Base-by-base conservation (phyloP, 2,888 invertebrate species). In the Brenthis ino region DNA sequence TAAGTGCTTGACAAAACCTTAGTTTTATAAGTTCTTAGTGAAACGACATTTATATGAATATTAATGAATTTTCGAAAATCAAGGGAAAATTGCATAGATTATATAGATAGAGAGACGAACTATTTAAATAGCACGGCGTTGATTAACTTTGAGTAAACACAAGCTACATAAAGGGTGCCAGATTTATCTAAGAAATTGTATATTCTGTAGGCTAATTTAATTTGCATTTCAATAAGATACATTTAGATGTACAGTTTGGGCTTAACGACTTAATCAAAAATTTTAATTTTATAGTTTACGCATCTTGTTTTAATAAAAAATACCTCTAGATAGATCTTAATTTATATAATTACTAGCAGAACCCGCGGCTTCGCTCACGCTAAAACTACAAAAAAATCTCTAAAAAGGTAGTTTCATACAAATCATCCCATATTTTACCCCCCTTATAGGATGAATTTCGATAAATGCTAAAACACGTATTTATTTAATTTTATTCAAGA, bases 141-240 rank as follows among this genome's bases (percentile, higher is more conserved):
- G 67, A 71, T 69, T 73, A 71, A 73, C 69, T 71, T 69, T 53
- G 67, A 50, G 64, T 67, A 74, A 74, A 72, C 71, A 69, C 20
- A 53, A 70, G 67, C 74, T 74, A 71, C 74, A 72, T 71, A 72
- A 69, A 67, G 67, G 66, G 65, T 64, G 54, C 37, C 54, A 64
- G 56, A 71, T 70, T 72, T 68, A 66, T 72, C 53, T n/a, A 57
- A 67, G 50, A 58, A 69, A 65, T 65, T 65, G 57, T 48, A 56
- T 60, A 61, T 61, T 68, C 51, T 56, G 47, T 56, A 53, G 51
- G 11, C 47, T 48, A 64, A 57, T 61, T 70, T 51, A 33, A 65
- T 65, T 65, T 60, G 65, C 54, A 65, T 60, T 47, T 51, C 47
- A 55, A 54, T 66, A 60, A 20, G 37, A 11, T 43, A 43, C 37